Evolutionary conservation across 2,888 invertebrate species (phyloP), one percentile per base, ranked within the genome.

Genomic region (Cataglyphis rosenhaueri): DNA sequence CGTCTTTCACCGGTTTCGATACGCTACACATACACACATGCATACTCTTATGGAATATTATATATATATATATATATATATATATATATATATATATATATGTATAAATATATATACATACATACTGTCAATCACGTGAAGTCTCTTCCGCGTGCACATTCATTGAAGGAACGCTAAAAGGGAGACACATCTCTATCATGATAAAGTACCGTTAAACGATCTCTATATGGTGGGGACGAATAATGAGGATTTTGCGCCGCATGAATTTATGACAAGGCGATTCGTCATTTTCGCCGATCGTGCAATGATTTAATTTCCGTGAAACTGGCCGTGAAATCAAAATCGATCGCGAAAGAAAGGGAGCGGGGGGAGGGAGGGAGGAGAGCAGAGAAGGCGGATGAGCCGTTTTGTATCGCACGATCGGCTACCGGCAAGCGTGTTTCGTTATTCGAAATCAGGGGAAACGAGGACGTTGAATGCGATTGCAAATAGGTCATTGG

Each of bases 301-400:
- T 52, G 74, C 76, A 88, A 68, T 85, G 59, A 85, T 84, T 84
- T 84, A 87, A 87, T 87, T 85, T 71, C 85, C 84, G 85, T 79
- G 88, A 87, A 88, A 87, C 88, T 88, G 85, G 84, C 88, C 88
- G 84, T 88, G 84, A 88, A 88, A 88, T 88, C 88, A 88, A 88
- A 88, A 88, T 88, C 88, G 88, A 87, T 88, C 79, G 48, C 0
- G 8, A 52, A 52, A 52, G n/a, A 8, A n/a, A 78, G 85, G 41
- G 25, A 25, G 25, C 25, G 25, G 38, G 4, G 15, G 25, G 1
- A 25, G 25, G 25, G 25, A 1, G 38, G 4, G 25, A 1, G 38
- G 4, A 9, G 25, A 38, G 38, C 12, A 38, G 25, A 38, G 38
- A 55, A 76, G 66, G 52, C 32, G 5, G 9, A 21, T 35, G 48